Evolutionary conservation across 1,140 invertebrate species (phyloP).

Genomic region (Lepidostoma basale): DNA sequence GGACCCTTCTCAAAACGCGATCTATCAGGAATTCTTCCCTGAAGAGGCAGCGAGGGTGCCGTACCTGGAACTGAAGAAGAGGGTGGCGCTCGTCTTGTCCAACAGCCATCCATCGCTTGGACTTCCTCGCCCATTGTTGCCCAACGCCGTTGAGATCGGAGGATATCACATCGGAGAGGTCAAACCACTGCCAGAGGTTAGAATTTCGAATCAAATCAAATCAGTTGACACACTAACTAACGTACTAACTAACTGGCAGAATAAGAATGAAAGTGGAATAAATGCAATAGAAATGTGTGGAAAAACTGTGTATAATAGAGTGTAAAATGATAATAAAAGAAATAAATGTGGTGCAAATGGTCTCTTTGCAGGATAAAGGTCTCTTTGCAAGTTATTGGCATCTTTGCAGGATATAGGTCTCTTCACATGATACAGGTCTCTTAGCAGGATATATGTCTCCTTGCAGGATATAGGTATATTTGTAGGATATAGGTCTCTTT

Average conservation of each 20-base stretch:
- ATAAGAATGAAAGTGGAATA: neutral
- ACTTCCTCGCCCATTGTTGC: slow-evolving; percentile 30
- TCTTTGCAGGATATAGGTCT: neutral
- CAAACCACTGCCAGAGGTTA: slow-evolving; percentile 37
- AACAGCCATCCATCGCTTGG: slow-evolving; percentile 41
- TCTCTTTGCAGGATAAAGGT: neutral
- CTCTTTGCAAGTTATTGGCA: neutral
- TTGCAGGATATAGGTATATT: too few relatives aligned
- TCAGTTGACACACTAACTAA: neutral
- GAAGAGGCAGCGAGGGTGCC: slow-evolving; percentile 31
- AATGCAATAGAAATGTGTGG: neutral
- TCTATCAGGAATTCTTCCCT: slow-evolving; percentile 36
- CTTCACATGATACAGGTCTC: neutral
- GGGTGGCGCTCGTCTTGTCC: slow-evolving; percentile 14
- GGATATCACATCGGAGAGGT: slow-evolving; percentile 37
- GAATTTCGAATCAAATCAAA: neutral
- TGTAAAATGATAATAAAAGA: neutral
- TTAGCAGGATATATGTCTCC: neutral
- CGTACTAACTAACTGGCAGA: neutral
- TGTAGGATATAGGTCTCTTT: too few relatives aligned
- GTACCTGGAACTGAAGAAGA: slow-evolving; percentile 25
- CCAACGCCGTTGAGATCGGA: slow-evolving; percentile 38
- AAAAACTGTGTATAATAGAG: neutral
- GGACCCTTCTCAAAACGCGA: neutral
- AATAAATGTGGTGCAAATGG: neutral